Evolutionary conservation across 30 jellyfish, hydroid and myxozoan genomes (phyloP).

Genomic region (Mastigias papua): DNA sequence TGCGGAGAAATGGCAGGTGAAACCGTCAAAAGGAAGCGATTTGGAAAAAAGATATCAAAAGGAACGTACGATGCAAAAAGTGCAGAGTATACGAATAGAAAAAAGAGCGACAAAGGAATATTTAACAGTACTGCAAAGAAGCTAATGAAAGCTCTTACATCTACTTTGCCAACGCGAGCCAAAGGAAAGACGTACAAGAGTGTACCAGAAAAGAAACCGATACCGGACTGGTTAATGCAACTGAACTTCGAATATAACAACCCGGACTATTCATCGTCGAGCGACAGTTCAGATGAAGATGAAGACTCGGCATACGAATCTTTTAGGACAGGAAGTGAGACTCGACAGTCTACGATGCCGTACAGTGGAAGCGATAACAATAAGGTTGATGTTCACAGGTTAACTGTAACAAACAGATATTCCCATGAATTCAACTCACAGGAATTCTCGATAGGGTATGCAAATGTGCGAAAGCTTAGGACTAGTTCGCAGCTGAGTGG

Average conservation of each 20-base stretch:
- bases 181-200: slow-evolving; percentile 15
- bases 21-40: slow-evolving; percentile 4
- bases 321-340: slow-evolving; percentile 13
- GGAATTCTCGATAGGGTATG: slow-evolving; percentile 66
- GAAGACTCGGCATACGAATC: slow-evolving; percentile 43
- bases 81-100: slow-evolving; percentile 26
- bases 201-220: slow-evolving; percentile 10
- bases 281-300: slow-evolving; percentile 74
- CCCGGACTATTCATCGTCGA: slow-evolving; percentile 55
- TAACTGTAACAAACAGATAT: neutral
- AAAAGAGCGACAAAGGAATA: slow-evolving; percentile 50
- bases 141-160: slow-evolving; percentile 38
- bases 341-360: neutral
- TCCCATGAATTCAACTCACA: slow-evolving; percentile 2
- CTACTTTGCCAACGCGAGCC: slow-evolving; percentile 29
- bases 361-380: slow-evolving; percentile 10
- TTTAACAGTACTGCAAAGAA: slow-evolving; percentile 50
- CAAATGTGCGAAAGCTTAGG: slow-evolving; percentile 71
- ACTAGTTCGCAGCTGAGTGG: slow-evolving; percentile 26
- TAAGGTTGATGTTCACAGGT: neutral
- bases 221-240: slow-evolving; percentile 50
- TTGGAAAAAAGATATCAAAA: slow-evolving; percentile 19
- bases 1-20: neutral
- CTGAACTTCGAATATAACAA: slow-evolving; percentile 30
- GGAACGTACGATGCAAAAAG: slow-evolving; percentile 61